These are phyloP conservation scores for Oryzias sinensis DNA, from an alignment of 2,797 vertebrate genomes.

Conservation along the genomic window DNA sequence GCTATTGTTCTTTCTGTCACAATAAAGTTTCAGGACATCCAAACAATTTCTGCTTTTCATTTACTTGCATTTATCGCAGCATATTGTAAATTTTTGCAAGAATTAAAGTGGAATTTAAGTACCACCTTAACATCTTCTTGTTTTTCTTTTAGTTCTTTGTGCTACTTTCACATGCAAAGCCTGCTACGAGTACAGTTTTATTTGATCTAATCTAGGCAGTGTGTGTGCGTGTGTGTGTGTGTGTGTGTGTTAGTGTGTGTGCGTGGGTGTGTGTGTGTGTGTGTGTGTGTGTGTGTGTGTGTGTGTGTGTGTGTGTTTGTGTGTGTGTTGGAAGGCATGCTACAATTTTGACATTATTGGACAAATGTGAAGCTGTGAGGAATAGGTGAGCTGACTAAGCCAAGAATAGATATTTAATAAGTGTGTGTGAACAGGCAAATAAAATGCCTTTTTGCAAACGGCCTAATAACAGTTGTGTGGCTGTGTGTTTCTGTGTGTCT, in stretches of 20 bases:
- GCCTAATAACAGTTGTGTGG: conserved; percentile 23
- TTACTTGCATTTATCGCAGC: too few relatives aligned
- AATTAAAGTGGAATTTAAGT: too few relatives aligned
- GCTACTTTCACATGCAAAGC: not conserved
- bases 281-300: conserved; percentile 2
- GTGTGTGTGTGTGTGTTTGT: conserved; percentile 6
- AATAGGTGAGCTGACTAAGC: conserved; percentile 39
- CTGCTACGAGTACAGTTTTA: not conserved
- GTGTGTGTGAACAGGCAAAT: conserved; percentile 35
- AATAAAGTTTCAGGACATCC: conserved; percentile 1
- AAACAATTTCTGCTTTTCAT: too few relatives aligned
- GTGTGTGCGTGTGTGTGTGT: conserved; percentile 11
- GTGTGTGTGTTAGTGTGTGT: not conserved
- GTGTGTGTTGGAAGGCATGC: conserved; percentile 31
- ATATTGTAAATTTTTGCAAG: too few relatives aligned
- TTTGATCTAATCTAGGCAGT: conserved; percentile 2
- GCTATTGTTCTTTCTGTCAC: conserved; percentile 5
- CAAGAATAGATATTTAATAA: conserved; percentile 24
- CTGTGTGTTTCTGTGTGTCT: conserved; percentile 10
- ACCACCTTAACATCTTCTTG: too few relatives aligned
- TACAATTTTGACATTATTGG: conserved; percentile 39
- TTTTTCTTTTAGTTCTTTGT: too few relatives aligned
- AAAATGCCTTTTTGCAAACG: conserved; percentile 44
- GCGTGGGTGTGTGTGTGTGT: conserved; percentile 15
- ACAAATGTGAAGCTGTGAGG: conserved; percentile 36